phyloP scores from a whole-genome alignment of 2,797 vertebrate species.

The Falco novaeseelandiae region DNA sequence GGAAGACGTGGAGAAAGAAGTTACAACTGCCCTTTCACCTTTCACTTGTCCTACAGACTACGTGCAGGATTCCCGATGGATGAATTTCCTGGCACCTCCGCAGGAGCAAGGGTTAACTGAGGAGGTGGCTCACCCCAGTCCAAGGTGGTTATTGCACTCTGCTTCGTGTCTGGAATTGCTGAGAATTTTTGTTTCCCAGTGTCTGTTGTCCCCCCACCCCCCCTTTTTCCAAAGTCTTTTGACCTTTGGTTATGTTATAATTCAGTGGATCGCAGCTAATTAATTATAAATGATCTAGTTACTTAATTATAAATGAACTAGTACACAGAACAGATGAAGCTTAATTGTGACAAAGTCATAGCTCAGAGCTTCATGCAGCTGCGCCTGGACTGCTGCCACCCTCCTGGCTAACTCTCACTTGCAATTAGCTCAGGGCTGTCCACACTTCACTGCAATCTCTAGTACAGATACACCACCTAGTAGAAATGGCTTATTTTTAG shows the following conservation, averaged over 20 bases:
- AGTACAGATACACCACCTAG: background rate
- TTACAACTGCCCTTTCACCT: background rate
- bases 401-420: background rate
- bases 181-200: background rate
- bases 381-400: background rate
- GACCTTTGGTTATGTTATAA: background rate
- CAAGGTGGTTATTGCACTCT: background rate
- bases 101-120: background rate
- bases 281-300: background rate
- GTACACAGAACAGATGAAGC: background rate
- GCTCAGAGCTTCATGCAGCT: background rate
- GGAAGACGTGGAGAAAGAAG: background rate
- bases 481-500: background rate
- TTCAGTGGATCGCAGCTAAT: background rate
- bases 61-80: background rate
- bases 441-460: background rate
- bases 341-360: background rate
- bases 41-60: background rate
- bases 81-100: background rate
- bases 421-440: background rate
- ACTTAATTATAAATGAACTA: slow-evolving; percentile 7
- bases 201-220: rapidly evolving
- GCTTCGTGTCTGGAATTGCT: background rate
- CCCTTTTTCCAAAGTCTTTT: background rate
- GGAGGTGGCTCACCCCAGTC: background rate